Conservation (phyloP, 2,888 invertebrate genomes). For the Macropis europaea region DNA sequence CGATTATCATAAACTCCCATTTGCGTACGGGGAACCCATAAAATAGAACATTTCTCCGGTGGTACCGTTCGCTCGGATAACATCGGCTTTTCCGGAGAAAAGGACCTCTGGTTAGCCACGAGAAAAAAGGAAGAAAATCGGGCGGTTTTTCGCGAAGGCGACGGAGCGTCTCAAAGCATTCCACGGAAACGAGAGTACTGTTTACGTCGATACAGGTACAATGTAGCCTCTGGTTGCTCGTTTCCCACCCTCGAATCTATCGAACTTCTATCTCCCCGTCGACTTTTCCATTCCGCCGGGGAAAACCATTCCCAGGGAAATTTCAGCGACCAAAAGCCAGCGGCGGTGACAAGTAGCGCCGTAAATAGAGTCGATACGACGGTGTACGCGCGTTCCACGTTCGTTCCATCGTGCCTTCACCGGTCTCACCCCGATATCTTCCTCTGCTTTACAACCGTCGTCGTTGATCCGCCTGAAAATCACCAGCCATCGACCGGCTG, state of each 20-base stretch:
- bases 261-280: constrained; percentile 41
- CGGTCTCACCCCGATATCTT: constrained; percentile 56
- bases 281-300: constrained; percentile 48
- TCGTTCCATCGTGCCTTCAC: constrained; percentile 48
- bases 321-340: constrained; percentile 58
- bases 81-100: no score
- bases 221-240: constrained; percentile 44
- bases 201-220: constrained; percentile 48
- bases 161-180: constrained; percentile 45
- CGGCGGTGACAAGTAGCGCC: constrained; percentile 70
- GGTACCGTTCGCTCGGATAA: no score
- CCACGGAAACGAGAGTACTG: constrained; percentile 23
- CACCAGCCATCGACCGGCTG: constrained; percentile 52
- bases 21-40: no score
- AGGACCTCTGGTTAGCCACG: no score
- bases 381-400: constrained; percentile 64
- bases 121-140: neutral
- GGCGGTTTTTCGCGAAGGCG: constrained; percentile 28
- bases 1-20: no score
- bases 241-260: constrained; percentile 50
- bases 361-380: constrained; percentile 70
- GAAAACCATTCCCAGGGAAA: constrained; percentile 63
- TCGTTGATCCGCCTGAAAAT: constrained; percentile 52
- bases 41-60: no score
- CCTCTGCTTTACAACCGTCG: constrained; percentile 56